Conservation (phyloP, 2,888 invertebrate species). For the Gandaritis pyraliata region DNA sequence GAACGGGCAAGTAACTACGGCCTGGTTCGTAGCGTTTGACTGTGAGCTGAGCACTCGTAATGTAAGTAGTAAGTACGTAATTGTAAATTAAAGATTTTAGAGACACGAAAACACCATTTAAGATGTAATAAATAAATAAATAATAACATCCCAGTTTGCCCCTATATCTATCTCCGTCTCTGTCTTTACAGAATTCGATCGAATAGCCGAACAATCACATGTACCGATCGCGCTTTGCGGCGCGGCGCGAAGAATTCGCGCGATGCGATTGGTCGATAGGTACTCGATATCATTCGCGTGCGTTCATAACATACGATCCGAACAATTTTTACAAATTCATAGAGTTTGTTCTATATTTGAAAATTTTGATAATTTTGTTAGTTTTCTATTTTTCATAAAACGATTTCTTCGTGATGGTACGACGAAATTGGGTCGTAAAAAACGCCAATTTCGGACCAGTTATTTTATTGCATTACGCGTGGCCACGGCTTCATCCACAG, state of each 20-base stretch:
- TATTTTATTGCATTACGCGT: slow-evolving; percentile 38
- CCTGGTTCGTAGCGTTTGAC: too few relatives aligned
- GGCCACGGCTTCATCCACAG: slow-evolving; percentile 33
- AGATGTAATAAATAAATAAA: too few relatives aligned
- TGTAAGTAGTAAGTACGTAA: too few relatives aligned
- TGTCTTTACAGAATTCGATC: slow-evolving; percentile 56
- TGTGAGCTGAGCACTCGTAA: too few relatives aligned
- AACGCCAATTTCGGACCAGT: slow-evolving; percentile 14
- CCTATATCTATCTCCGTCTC: slow-evolving; percentile 29
- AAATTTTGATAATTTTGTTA: slow-evolving; percentile 7
- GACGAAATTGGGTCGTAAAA: slow-evolving; percentile 30
- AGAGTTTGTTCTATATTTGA: slow-evolving; percentile 35
- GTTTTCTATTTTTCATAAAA: too few relatives aligned
- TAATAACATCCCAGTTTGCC: too few relatives aligned
- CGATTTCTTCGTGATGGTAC: neutral
- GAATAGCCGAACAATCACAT: slow-evolving; percentile 41
- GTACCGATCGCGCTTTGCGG: slow-evolving; percentile 59
- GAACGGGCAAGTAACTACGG: too few relatives aligned
- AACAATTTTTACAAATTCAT: slow-evolving; percentile 42
- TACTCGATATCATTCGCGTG: slow-evolving; percentile 53
- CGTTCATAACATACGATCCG: slow-evolving; percentile 56
- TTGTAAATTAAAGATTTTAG: too few relatives aligned
- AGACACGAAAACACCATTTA: too few relatives aligned
- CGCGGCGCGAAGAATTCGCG: slow-evolving; percentile 59
- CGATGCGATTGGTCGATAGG: slow-evolving; percentile 45